Base-by-base conservation (phyloP, 1,140 invertebrate genomes). In the Mylabris phalerata region DNA sequence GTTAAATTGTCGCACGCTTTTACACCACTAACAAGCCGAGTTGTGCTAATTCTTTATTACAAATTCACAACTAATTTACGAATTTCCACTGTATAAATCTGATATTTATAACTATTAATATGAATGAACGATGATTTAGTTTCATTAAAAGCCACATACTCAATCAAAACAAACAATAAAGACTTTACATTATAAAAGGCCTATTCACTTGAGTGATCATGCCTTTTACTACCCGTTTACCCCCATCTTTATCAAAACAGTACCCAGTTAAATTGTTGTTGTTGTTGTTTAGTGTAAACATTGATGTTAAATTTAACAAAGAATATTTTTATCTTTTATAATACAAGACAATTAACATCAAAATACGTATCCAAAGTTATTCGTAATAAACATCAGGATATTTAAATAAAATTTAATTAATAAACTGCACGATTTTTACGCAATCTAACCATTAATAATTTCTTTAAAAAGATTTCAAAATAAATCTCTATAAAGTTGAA, bases 21-120 rank as follows among this genome's bases (percentile, higher is more conserved):
- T 32, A 32, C 32, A 5, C 40, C 56, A 54, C 48, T 47, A 32
- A 32, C 7, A 19, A 57, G 38, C 25, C 42, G 24, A 51, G 51
- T 47, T 54, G 48, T 63, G 50, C 55, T 63, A 61, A 66, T 66
- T 56, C 61, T 59, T 59, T 51, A 59, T 55, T 52, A 55, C 56
- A 50, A 19, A 66, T 63, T 63, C 63, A 61, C 51, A 54, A 54
- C 41, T 54, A 54, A 54, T 54, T 54, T 52, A 52, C 19, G 19
- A 19, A 19, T 19, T 19, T 19, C 19, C 19, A 19, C 19, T 19
- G 19, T 19, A 19, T 19, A 19, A 19, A 19, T 19, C 19, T 19
- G 19, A 19, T 19, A 19, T 19, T 19, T 19, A 19, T 19, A 19
- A 19, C 19, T 19, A 19, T 19, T 19, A 19, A 19, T 19, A 19